A percentile compares a stretch with the other conserved stretches of the same genome.
phyloP scores from a whole-genome alignment of 2,113 vertebrate genomes.

The Terrapene triunguis region DNA sequence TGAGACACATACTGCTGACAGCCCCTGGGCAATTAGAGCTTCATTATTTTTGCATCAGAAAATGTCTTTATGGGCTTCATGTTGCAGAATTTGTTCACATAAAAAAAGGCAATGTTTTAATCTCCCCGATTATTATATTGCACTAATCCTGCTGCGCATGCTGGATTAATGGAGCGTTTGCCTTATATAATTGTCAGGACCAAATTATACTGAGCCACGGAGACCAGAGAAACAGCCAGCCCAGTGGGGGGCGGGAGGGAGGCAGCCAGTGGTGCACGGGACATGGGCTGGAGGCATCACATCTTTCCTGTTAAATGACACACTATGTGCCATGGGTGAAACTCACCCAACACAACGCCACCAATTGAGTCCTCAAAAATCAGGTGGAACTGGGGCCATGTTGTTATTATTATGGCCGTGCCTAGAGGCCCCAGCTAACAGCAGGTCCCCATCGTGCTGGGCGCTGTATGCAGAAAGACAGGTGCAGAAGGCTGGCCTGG shows the following conservation, averaged over 20 bases:
- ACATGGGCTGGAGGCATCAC: fast-evolving
- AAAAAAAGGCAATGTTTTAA: fast-evolving
- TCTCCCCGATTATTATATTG: fast-evolving
- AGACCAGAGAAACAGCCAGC: neutral
- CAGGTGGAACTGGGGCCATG: neutral
- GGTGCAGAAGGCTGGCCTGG: neutral
- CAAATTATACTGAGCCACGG: neutral
- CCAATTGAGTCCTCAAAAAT: neutral
- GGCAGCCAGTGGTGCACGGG: neutral
- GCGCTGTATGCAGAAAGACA: neutral
- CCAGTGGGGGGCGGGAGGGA: neutral
- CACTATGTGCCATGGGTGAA: neutral
- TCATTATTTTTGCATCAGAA: neutral
- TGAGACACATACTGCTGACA: neutral
- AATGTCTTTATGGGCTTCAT: neutral
- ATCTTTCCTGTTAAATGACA: neutral
- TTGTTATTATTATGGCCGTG: neutral
- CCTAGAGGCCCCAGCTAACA: neutral
- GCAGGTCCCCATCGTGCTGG: neutral
- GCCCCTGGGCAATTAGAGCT: neutral
- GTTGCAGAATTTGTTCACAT: neutral
- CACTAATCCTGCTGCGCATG: fast-evolving
- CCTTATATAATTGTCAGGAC: neutral
- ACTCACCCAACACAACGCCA: neutral
- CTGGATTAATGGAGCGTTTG: neutral